Conservation (phyloP, 2,888 invertebrate species). For the Uropetala carovei region DNA sequence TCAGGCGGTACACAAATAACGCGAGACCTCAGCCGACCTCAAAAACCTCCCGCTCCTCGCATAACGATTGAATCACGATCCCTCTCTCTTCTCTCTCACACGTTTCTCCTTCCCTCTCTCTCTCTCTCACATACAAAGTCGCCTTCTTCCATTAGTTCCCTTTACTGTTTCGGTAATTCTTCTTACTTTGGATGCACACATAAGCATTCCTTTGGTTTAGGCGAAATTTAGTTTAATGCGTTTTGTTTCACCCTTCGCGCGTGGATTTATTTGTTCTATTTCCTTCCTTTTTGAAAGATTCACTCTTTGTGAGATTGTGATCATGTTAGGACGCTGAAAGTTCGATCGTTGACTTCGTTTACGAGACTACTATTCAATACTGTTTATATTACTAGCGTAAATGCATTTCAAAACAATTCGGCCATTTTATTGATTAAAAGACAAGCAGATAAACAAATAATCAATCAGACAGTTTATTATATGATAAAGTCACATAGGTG, state of each 20-base stretch:
- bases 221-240: neutral
- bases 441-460: too few species aligned
- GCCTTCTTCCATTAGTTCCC: neutral
- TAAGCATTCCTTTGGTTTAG: neutral
- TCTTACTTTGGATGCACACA: neutral
- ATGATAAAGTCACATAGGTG: too few species aligned
- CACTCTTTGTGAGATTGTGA: too few species aligned
- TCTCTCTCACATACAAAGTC: neutral
- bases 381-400: too few species aligned
- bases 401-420: too few species aligned
- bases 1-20: neutral
- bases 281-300: too few species aligned
- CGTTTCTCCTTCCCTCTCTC: neutral
- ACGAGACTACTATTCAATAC: too few species aligned
- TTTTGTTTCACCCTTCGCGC: neutral
- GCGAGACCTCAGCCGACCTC: neutral
- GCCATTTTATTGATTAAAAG: too few species aligned
- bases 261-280: too few species aligned
- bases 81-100: neutral
- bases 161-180: neutral
- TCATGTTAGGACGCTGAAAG: too few species aligned
- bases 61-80: conserved; percentile 8
- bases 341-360: too few species aligned
- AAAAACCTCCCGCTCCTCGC: neutral
- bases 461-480: too few species aligned